These are phyloP conservation scores for Cyclina sinensis DNA, from an alignment of 1,140 invertebrate genomes.

Conservation along the genomic window DNA sequence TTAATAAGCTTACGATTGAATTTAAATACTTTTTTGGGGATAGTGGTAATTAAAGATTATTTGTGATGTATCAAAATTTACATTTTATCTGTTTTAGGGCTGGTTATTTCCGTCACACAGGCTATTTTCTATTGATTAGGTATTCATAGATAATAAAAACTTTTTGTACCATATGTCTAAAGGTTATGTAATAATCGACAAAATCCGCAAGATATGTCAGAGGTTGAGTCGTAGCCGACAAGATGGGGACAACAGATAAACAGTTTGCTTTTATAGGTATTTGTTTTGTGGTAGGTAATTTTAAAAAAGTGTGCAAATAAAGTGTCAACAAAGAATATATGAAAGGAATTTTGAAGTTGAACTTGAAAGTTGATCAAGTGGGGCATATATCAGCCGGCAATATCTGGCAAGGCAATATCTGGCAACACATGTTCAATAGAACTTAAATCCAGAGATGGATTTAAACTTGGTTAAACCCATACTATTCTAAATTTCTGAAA, in stretches of 20 bases:
- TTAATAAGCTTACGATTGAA: background rate
- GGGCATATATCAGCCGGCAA: too few relatives aligned
- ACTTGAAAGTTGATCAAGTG: too few relatives aligned
- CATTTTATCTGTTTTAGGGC: conserved; percentile 24
- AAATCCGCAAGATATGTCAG: background rate
- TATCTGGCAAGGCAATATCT: too few relatives aligned
- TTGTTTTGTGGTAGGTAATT: too few relatives aligned
- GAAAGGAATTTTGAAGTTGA: too few relatives aligned
- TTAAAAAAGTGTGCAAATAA: too few relatives aligned
- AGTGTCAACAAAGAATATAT: too few relatives aligned
- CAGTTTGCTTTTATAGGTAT: background rate
- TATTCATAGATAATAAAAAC: conserved; percentile 7
- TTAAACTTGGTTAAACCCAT: too few relatives aligned
- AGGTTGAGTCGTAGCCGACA: background rate
- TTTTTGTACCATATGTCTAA: conserved; percentile 7
- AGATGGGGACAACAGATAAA: conserved; percentile 2
- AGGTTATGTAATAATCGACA: conserved; percentile 13
- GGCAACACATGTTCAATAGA: too few relatives aligned
- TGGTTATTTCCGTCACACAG: background rate
- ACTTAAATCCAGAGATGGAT: too few relatives aligned
- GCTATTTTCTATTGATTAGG: background rate
- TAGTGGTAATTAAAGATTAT: background rate
- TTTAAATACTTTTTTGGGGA: background rate
- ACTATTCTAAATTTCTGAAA: too few relatives aligned
- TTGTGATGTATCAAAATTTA: conserved; percentile 18